phyloP scores from a whole-genome alignment of 1,140 invertebrate species.

The Eciton burchellii region DNA sequence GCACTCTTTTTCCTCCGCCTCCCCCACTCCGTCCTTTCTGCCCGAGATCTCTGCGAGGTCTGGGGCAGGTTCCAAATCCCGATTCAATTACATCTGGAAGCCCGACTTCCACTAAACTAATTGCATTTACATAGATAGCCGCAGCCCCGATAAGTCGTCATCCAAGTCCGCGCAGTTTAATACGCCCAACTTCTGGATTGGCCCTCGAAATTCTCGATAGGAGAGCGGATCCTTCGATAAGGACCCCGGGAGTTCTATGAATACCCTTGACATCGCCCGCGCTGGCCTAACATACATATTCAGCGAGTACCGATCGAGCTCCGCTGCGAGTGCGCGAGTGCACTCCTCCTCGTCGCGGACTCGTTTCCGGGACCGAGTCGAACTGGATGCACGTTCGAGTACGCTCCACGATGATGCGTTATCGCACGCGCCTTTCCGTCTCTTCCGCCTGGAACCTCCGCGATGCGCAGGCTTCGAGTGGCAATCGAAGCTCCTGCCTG shows the following conservation, averaged over 20 bases:
- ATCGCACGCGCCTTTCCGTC: background rate
- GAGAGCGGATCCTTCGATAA: background rate
- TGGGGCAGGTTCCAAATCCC: slow-evolving; percentile 10
- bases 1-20: background rate
- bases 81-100: slow-evolving; percentile 38
- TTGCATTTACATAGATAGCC: slow-evolving; percentile 10
- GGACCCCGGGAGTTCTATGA: slow-evolving; percentile 22
- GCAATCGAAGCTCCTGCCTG: slow-evolving; percentile 41
- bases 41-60: background rate
- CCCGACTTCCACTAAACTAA: slow-evolving; percentile 18
- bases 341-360: background rate
- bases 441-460: background rate
- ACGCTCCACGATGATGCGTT: background rate
- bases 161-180: background rate
- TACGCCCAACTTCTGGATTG: background rate
- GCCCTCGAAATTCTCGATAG: slow-evolving; percentile 3
- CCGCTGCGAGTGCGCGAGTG: background rate
- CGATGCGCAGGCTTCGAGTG: slow-evolving; percentile 37
- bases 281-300: slow-evolving; percentile 18
- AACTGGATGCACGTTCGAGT: too few relatives aligned
- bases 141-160: background rate
- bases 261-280: background rate
- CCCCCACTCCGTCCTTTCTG: background rate
- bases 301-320: slow-evolving; percentile 1
- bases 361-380: background rate